Conservation (phyloP, 2,113 vertebrate species). For the Chroicocephalus ridibundus region DNA sequence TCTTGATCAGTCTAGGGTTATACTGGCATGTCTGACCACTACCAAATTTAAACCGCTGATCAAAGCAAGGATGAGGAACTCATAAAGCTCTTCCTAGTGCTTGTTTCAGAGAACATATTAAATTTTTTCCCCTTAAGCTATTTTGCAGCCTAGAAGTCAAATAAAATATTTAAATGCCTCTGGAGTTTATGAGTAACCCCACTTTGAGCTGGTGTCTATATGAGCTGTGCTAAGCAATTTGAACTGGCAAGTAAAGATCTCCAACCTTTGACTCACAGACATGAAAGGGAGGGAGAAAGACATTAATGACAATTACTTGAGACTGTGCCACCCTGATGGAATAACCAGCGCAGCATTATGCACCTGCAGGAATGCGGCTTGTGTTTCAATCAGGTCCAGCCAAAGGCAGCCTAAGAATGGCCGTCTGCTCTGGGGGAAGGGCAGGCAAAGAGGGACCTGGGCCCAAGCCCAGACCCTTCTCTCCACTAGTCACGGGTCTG, state of each 20-base stretch:
- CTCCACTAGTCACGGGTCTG: not conserved
- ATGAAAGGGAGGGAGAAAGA: conserved; percentile 10
- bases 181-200: conserved; percentile 18
- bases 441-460: not conserved
- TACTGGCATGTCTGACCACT: not conserved
- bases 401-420: not conserved
- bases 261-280: conserved; percentile 36
- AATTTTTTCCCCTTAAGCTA: not conserved
- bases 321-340: conserved; percentile 31
- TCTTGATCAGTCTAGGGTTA: not conserved
- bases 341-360: not conserved
- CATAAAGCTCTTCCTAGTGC: not conserved
- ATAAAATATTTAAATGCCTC: not conserved
- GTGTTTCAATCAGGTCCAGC: not conserved
- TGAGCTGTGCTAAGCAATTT: not conserved
- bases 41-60: not conserved
- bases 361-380: conserved; percentile 33
- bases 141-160: conserved; percentile 14
- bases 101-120: not conserved
- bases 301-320: conserved; percentile 5
- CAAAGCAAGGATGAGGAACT: conserved; percentile 23
- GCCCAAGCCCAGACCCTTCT: not conserved
- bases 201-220: not conserved
- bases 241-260: not conserved
- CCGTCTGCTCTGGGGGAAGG: not conserved